phyloP scores from a whole-genome alignment of 37 sponge, comb jelly and placozoan species.

The Crambe crambe region DNA sequence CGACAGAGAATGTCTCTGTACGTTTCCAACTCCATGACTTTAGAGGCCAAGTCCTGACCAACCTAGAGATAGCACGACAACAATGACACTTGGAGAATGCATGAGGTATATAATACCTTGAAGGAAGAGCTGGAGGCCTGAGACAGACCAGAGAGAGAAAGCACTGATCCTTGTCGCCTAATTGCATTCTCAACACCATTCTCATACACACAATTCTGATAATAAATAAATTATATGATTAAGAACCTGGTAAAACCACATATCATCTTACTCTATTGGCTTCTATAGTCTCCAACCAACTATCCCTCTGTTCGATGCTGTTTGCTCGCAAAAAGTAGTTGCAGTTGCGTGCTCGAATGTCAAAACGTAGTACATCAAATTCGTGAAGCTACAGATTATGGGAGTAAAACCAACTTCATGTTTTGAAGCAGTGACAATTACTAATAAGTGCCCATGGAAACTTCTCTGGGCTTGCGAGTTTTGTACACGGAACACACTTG shows the following conservation, averaged over 20 bases:
- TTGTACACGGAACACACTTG: neutral
- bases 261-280: constrained; percentile 56
- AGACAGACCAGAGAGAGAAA: constrained; percentile 80
- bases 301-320: constrained; percentile 62
- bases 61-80: constrained; percentile 9
- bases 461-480: too few relatives aligned
- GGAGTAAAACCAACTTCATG: too few relatives aligned
- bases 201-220: constrained; percentile 65
- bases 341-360: constrained; percentile 75
- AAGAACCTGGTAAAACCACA: neutral
- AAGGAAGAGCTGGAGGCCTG: constrained; percentile 73
- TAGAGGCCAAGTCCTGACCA: constrained; percentile 62
- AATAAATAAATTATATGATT: neutral
- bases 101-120: constrained; percentile 45
- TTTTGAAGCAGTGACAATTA: neutral
- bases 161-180: constrained; percentile 78
- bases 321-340: constrained; percentile 82
- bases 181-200: constrained; percentile 53
- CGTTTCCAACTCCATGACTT: constrained; percentile 76
- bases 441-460: too few relatives aligned
- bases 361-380: constrained; percentile 90
- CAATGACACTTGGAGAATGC: neutral
- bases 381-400: constrained; percentile 83
- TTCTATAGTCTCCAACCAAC: constrained; percentile 86
- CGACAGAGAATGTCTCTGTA: constrained; percentile 77